Conservation (phyloP, 2,797 vertebrate species). For the Sardinella longiceps region DNA sequence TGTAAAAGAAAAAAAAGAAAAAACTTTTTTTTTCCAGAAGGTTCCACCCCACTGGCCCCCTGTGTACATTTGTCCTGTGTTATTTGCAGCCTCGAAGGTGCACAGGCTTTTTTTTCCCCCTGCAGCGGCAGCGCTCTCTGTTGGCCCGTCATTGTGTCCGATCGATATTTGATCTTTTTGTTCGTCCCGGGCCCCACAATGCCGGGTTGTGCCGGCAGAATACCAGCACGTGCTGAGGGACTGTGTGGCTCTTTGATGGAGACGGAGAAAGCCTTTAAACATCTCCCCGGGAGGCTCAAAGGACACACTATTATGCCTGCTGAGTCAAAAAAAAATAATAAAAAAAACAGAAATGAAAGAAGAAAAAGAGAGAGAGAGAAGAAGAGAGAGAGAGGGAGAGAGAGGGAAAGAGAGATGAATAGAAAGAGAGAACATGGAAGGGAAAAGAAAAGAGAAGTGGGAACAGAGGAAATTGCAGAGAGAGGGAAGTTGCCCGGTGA, state of each 20-base stretch:
- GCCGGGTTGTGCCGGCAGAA: constrained; percentile 48
- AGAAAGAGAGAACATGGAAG: background rate
- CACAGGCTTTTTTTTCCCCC: constrained; percentile 25
- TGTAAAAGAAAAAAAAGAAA: background rate
- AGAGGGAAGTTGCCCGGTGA: background rate
- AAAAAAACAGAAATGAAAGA: background rate
- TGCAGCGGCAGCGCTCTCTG: constrained; percentile 25
- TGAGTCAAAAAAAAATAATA: constrained; percentile 38
- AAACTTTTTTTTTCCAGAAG: background rate
- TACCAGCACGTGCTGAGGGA: constrained; percentile 40
- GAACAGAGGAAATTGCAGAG: constrained; percentile 47
- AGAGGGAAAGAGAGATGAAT: background rate
- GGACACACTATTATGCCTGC: constrained; percentile 45
- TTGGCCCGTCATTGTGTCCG: constrained; percentile 62
- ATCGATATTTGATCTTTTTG: constrained; percentile 72
- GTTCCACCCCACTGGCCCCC: background rate
- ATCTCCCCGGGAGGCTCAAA: constrained; percentile 50
- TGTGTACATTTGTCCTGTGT: constrained; percentile 18
- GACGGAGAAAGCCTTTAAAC: constrained; percentile 59
- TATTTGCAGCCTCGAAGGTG: constrained; percentile 4
- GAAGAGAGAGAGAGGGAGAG: background rate
- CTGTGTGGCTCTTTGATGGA: constrained; percentile 37
- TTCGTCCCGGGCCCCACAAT: constrained; percentile 56
- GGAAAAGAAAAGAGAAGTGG: constrained; percentile 27
- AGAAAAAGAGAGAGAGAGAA: background rate